Evolutionary conservation across 2,113 vertebrate genomes (phyloP), one percentile per base, ranked within the genome.

Genomic region (Oryzias woworae): DNA sequence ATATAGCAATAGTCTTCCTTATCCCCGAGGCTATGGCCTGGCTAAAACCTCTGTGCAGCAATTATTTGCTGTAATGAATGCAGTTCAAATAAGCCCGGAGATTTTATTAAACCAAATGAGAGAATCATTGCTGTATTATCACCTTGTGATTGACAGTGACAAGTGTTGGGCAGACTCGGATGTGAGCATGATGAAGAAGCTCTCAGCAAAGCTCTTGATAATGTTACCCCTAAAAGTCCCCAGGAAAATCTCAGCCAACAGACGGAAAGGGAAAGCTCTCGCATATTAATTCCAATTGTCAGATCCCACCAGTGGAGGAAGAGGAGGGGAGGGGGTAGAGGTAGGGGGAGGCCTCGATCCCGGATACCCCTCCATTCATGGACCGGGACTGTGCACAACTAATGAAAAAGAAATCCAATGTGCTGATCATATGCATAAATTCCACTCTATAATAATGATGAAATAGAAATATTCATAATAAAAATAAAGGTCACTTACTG

Each of bases 81-180:
- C 95, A 88, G 93, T 95, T 94, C 92, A 95, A 96, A 98, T 97
- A 96, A 96, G 95, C 94, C 94, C 90, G 88, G 95, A 96, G 95
- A 97, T 97, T 98, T 98, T 96, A 98, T 97, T 98, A 98, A 97
- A 97, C 95, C 95, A 97, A 98, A 98, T 97, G 96, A 98, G 96
- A 95, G 95, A 96, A 95, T 95, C 94, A 95, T 94, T 92, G 93
- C 94, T 94, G 94, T 95, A 94, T 98, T 97, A 98, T 97, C 95
- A 93, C 93, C 89, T 91, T 87, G 93, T 98, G 96, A 98, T 96
- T 97, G 96, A 96, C 96, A 97, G 95, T 96, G 95, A 98, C 95
- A 95, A 97, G 95, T 95, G 95, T 95, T 89, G 92, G 92, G 92
- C 89, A 85, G 90, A 82, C 93, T 89, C 83, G 84, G 93, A 91